Conservation (phyloP, 2,113 vertebrate genomes). For the Petaurus breviceps region DNA sequence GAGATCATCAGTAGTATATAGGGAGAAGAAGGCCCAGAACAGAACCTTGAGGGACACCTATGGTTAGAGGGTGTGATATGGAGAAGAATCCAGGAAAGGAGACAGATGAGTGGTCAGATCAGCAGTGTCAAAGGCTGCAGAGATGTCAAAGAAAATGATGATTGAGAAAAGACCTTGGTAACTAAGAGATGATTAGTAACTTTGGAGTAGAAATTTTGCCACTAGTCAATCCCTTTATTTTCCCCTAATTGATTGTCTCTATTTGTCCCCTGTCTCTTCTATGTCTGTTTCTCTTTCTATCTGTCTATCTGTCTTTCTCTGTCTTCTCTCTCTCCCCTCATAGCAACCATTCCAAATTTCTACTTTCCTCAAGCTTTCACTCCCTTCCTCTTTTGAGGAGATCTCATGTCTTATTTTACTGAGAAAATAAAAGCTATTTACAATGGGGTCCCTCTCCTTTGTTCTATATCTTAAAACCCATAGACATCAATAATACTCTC, state of each 20-base stretch:
- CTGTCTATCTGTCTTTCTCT: not conserved
- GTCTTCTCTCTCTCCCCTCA: not conserved
- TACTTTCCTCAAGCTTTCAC: not conserved
- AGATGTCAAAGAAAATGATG: not conserved
- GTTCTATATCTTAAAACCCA: not conserved
- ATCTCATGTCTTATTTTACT: not conserved
- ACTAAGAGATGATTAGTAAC: no score
- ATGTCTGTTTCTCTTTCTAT: no score
- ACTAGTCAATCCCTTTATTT: not conserved
- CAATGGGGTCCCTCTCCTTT: not conserved
- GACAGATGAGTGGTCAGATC: not conserved
- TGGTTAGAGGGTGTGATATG: not conserved
- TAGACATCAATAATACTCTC: not conserved
- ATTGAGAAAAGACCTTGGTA: not conserved
- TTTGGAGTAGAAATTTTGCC: not conserved
- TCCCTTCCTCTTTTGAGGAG: not conserved
- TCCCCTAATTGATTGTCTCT: not conserved
- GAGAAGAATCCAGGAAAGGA: not conserved
- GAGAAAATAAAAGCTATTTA: not conserved
- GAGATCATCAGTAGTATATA: not conserved
- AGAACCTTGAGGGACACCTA: not conserved
- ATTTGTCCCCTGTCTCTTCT: not conserved
- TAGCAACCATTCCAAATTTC: not conserved
- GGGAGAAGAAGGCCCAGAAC: not conserved
- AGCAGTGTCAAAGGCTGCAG: not conserved